Base-by-base conservation (phyloP, 2,113 vertebrate species). In the Anas platyrhynchos region DNA sequence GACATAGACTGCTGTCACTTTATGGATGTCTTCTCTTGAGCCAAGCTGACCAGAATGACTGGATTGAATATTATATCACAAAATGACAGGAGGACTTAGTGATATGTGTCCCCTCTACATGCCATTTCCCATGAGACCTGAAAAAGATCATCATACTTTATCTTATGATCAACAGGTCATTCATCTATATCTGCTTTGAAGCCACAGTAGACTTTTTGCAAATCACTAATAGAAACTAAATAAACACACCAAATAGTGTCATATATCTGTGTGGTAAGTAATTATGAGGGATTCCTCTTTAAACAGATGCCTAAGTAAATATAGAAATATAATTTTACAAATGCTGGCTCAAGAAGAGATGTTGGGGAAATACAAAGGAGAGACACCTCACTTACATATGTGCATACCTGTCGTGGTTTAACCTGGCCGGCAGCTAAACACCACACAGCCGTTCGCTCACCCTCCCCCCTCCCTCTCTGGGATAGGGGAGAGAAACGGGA, bases 221-320 rank as follows among this genome's bases (percentile, higher is more conserved):
- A 98, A 98, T 98, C 97, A 55, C 98, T 95, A 98, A 91, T 97
- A 98, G 98, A 98, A 98, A 98, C 98, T 97, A 97, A 96, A 97
- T 94, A 97, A 98, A 98, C 98, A 98, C 77, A 98, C 97, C 98
- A 98, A 98, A 98, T 98, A 98, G 96, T 97, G 97, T 98, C 98
- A 96, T 97, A 96, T 96, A 91, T 98, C 98, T 77, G 91, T 20
- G 92, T 48, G 97, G 97, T 98, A 98, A 98, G 97, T 98, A 98
- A 98, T 97, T 98, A 93, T 98, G 96, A 98, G 96, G 98, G 98
- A 98, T 98, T 98, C 97, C 98, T 98, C 98, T 98, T 98, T 98
- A 98, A 98, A 98, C 98, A 98, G 98, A 98, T 93, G 92, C 97
- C 96, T 97, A 96, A 98, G 98, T 98, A 98, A 98, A 98, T 98